phyloP scores from a whole-genome alignment of 2,888 invertebrate genomes.

The Frankliniella intonsa region DNA sequence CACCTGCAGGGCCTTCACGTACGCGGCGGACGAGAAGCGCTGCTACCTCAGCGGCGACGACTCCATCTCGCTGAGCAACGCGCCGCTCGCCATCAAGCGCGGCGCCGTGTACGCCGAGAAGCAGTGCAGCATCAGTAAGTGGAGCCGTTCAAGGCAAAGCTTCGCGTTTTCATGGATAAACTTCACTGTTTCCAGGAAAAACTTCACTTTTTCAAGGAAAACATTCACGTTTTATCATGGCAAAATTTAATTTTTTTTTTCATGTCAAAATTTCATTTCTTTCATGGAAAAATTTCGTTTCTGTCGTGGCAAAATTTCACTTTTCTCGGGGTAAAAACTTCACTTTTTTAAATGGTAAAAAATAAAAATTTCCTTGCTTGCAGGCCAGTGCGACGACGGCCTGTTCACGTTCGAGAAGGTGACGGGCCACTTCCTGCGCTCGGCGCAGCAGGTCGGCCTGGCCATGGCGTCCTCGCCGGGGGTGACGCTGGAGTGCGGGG shows the following conservation, averaged over 20 bases:
- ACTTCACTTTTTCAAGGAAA: too few species aligned
- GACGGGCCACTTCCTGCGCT: constrained; percentile 46
- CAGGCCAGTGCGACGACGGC: constrained; percentile 48
- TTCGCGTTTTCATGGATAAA: too few species aligned
- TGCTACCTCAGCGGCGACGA: constrained; percentile 50
- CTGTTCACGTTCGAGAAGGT: constrained; percentile 49
- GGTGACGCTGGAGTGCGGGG: constrained; percentile 43
- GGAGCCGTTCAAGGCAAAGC: background rate
- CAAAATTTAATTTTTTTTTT: background rate
- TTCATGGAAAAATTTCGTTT: background rate
- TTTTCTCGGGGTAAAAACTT: background rate
- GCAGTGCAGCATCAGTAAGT: constrained; percentile 46
- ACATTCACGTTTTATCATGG: background rate
- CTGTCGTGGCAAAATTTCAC: background rate
- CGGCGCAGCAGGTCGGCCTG: constrained; percentile 46
- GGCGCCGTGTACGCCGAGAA: constrained; percentile 45
- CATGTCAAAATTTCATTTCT: background rate
- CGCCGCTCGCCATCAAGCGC: constrained; percentile 42
- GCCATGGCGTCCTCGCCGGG: constrained; percentile 43
- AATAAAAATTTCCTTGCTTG: background rate
- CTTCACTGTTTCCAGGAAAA: too few species aligned
- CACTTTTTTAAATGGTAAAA: background rate
- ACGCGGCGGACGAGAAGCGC: constrained; percentile 44
- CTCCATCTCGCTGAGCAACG: constrained; percentile 44
- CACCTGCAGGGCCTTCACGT: constrained; percentile 47